These are phyloP conservation scores for Phrynocephalus forsythii DNA, from an alignment of 2,797 vertebrate species.

Conservation along the genomic window DNA sequence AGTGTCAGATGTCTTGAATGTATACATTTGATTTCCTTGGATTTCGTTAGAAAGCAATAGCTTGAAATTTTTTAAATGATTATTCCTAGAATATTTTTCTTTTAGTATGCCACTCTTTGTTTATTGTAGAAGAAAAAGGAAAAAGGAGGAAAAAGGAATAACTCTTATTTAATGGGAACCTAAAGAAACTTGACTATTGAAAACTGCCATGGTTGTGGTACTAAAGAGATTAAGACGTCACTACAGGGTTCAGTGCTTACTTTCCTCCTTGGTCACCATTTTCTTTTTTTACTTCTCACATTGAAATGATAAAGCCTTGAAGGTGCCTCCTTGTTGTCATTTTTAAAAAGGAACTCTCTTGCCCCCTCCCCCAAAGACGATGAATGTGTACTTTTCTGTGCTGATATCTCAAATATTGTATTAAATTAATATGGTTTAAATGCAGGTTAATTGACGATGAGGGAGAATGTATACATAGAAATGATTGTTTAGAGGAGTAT, in stretches of 20 bases:
- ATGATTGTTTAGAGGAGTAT: slow-evolving; percentile 62
- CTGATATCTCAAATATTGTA: slow-evolving; percentile 70
- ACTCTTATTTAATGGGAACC: slow-evolving; percentile 73
- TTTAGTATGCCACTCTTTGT: slow-evolving; percentile 47
- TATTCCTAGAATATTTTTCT: slow-evolving; percentile 49
- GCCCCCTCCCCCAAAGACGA: slow-evolving; percentile 72
- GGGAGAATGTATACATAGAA: slow-evolving; percentile 65
- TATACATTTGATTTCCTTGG: slow-evolving; percentile 59
- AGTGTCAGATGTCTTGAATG: slow-evolving; percentile 64
- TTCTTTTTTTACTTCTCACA: background rate
- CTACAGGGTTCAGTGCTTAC: slow-evolving; percentile 51
- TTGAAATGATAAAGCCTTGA: slow-evolving; percentile 66
- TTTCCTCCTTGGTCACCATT: slow-evolving; percentile 31
- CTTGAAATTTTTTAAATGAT: slow-evolving; percentile 47
- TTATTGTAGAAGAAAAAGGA: slow-evolving; percentile 49
- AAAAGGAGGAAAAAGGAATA: slow-evolving; percentile 47
- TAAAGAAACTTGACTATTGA: slow-evolving; percentile 75
- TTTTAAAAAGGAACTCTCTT: slow-evolving; percentile 53
- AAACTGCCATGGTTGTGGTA: slow-evolving; percentile 76
- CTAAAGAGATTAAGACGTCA: slow-evolving; percentile 73
- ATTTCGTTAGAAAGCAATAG: slow-evolving; percentile 66
- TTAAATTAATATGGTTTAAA: slow-evolving; percentile 72
- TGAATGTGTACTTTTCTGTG: slow-evolving; percentile 79
- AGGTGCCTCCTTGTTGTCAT: slow-evolving; percentile 58
- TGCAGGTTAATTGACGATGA: slow-evolving; percentile 74